Base-by-base conservation (phyloP, 2,888 invertebrate genomes). In the Drosophila lacicola region DNA sequence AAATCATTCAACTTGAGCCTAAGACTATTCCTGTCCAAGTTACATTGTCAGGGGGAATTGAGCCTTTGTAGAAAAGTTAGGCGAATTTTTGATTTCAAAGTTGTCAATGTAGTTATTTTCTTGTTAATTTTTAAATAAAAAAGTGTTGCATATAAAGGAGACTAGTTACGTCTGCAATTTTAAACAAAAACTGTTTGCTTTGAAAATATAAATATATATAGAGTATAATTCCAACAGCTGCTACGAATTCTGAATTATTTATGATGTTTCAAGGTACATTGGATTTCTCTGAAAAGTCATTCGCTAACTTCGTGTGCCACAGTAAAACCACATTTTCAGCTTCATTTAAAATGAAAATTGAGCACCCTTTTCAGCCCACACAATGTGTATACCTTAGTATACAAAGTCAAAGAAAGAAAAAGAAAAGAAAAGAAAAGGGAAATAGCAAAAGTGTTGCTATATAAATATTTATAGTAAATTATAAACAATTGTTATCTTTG, bases 401-500 rank as follows among this genome's bases (percentile, higher is more conserved):
- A 11, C n/a, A 6, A 4, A 4, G 6, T 11, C 37, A 8, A 29
- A 2, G 29, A 17, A 37, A 21, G 21, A n/a, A 36, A 5, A 50
- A 13, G 14, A 3, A n/a, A 17, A 17, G 0, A 14, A 50, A 39
- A 11, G 21, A 4, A 50, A 37, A n/a, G 37, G 25, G 37, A 53
- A 58, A 34, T 47, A 37, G 67, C 67, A 49, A 60, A 42, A 49
- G 54, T 56, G 53, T 76, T 67, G 42, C 19, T 60, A 47, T 71
- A 79, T 74, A 74, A 82, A 82, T 75, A 75, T 78, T 86, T 82
- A 78, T 78, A 68, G 73, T 41, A 49, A 56, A 73, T 55, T 55
- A 71, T 74, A 77, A 77, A 82, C 86, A 81, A 74, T 76, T 81
- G 67, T 64, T 83, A 83, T 86, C 83, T 81, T 70, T 84, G 66